Base-by-base conservation (phyloP, 2,113 vertebrate species). In the Poicephalus meyeri region DNA sequence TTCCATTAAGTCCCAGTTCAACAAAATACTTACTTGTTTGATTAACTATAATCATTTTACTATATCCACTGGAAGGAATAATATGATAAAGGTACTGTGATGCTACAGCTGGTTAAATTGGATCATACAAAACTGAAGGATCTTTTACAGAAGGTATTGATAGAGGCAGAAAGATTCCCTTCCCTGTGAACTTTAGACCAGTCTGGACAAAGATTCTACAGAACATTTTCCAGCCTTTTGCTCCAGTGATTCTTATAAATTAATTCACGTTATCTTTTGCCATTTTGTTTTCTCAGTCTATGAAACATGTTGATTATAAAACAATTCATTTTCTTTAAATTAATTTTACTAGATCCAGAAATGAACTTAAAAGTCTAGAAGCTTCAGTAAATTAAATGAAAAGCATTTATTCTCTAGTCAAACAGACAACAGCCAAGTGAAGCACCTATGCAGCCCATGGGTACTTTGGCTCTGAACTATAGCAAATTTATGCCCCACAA, bases 11-110 rank as follows among this genome's bases (percentile, higher is more conserved):
- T 88, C 77, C 13, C 82, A 86, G 46, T 80, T 84, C 61, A 61
- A 84, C 73, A 79, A 84, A 95, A 65, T 74, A 81, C 41, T 91
- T 93, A 91, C 86, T 87, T 81, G 61, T 87, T 83, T 66, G 53
- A 76, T 91, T 94, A 92, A 88, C 94, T 95, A 64, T 66, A 89
- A 79, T 69, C 14, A 91, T 50, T 83, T 90, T 9, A 69, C 24
- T 91, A 41, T 63, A 84, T 94, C 80, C 31, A 81, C 25, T 42
- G 61, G 25, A 69, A 89, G 31, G 16, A 84, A 37, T 35, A 63
- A 10, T 68, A 69, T 80, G 42, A 41, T 73, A 78, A 3, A 65
- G 80, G 61, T 76, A 76, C 49, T 61, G 17, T 56, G 56, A 58
- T 63, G 46, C 9, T 69, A n/a, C 15, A 68, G 24, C 17, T 86